These are phyloP conservation scores for Metellina segmentata DNA, from an alignment of 2,888 invertebrate genomes.

Conservation along the genomic window DNA sequence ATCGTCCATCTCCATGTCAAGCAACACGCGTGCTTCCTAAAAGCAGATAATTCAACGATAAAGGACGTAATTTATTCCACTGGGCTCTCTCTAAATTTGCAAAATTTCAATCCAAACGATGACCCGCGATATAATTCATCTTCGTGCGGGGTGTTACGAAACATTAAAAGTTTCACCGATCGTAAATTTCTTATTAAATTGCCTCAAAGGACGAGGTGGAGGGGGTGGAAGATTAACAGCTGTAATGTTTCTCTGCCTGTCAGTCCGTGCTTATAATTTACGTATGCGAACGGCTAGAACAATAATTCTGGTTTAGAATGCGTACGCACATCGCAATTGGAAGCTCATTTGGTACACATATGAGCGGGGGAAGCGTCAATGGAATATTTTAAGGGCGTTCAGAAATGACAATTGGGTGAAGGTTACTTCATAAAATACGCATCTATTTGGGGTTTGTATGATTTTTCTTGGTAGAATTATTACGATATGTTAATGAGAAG, in stretches of 20 bases:
- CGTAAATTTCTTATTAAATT: slow-evolving; percentile 56
- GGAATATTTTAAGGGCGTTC: neutral
- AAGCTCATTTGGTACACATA: neutral
- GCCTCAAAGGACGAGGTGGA: neutral
- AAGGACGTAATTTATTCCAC: neutral
- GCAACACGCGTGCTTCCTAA: neutral
- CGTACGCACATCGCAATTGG: neutral
- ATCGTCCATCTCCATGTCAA: too few species aligned
- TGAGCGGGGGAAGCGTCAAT: neutral
- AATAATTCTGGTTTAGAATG: slow-evolving; percentile 10
- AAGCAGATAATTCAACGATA: neutral
- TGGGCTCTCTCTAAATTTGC: neutral
- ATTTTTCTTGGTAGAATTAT: too few species aligned
- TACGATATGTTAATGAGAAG: too few species aligned
- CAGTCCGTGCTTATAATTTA: neutral
- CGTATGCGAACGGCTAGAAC: neutral
- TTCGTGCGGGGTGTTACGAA: slow-evolving; percentile 4
- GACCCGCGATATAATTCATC: slow-evolving; percentile 22
- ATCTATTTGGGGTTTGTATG: neutral
- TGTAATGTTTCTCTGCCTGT: neutral
- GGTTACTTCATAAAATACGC: neutral
- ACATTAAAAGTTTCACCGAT: slow-evolving; percentile 17
- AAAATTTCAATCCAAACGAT: slow-evolving; percentile 2
- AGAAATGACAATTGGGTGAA: neutral
- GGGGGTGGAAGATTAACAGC: slow-evolving; percentile 27